These are phyloP conservation scores for Malacosoma neustria DNA, from an alignment of 2,888 invertebrate species.

Conservation along the genomic window DNA sequence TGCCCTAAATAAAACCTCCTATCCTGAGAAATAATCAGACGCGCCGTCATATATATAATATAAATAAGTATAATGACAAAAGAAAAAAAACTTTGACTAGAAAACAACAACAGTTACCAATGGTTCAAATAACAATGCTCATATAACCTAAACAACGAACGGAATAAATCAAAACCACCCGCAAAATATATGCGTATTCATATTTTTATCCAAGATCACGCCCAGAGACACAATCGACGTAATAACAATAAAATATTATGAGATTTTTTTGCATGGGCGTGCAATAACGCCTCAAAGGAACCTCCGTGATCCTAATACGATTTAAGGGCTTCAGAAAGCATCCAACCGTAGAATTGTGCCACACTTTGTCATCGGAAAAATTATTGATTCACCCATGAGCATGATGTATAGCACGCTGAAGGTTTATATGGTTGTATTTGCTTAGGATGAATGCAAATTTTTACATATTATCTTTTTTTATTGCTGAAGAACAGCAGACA, in stretches of 20 bases:
- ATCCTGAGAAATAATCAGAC: too few relatives aligned
- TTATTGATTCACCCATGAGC: slow-evolving; percentile 1
- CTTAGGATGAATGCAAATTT: too few relatives aligned
- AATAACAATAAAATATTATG: slow-evolving; percentile 23
- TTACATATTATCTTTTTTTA: too few relatives aligned
- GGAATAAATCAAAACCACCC: background rate
- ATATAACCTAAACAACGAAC: background rate
- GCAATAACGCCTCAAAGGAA: slow-evolving; percentile 10
- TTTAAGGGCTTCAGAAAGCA: background rate
- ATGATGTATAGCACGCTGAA: too few relatives aligned
- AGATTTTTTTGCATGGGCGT: slow-evolving; percentile 12
- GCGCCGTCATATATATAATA: too few relatives aligned
- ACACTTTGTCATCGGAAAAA: slow-evolving; percentile 3
- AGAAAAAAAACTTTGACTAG: too few relatives aligned
- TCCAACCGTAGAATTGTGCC: background rate
- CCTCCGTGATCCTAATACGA: slow-evolving; percentile 4
- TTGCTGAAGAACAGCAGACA: too few relatives aligned
- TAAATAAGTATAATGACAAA: too few relatives aligned
- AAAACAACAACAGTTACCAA: too few relatives aligned
- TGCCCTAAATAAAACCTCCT: too few relatives aligned
- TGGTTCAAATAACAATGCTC: too few relatives aligned
- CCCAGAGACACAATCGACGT: slow-evolving; percentile 6
- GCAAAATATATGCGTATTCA: slow-evolving; percentile 7
- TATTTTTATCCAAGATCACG: slow-evolving; percentile 6
- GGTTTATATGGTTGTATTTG: too few relatives aligned